A percentile compares a stretch with the other conserved stretches of the same genome.
These are phyloP conservation scores for Cyprinodon brontotheroides DNA, from an alignment of 2,113 vertebrate species.

Conservation along the genomic window DNA sequence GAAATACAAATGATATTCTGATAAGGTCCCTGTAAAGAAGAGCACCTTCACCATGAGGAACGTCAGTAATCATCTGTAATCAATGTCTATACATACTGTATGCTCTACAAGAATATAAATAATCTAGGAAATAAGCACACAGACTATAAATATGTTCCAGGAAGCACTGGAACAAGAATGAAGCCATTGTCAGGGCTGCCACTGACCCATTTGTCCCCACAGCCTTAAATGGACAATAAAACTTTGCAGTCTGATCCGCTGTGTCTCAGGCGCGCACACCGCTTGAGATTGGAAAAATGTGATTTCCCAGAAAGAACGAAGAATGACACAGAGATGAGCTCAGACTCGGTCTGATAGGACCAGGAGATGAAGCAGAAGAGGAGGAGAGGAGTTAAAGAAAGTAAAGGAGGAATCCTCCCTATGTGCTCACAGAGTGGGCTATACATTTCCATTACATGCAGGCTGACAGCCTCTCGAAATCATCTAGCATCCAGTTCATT, in stretches of 20 bases:
- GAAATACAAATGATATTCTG: too few species aligned
- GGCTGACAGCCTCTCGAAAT: constrained; percentile 63
- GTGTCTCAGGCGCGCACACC: not conserved
- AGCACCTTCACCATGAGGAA: too few species aligned
- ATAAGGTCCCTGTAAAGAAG: not conserved
- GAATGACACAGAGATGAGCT: constrained; percentile 35
- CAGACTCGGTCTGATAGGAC: constrained; percentile 27
- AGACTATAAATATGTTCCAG: not conserved
- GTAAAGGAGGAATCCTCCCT: constrained; percentile 15
- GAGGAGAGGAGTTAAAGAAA: not conserved
- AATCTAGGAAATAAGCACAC: not conserved
- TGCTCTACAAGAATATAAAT: not conserved
- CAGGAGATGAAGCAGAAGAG: not conserved
- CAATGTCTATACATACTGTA: not conserved
- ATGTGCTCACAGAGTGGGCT: constrained; percentile 11
- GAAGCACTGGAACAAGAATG: not conserved
- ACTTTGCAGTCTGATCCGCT: constrained; percentile 27
- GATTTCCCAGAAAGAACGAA: constrained; percentile 21
- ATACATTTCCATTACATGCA: constrained; percentile 61
- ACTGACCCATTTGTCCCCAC: constrained; percentile 7
- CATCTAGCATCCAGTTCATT: constrained; percentile 36
- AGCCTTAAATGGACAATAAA: constrained; percentile 33
- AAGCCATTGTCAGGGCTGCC: not conserved
- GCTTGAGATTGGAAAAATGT: constrained; percentile 33
- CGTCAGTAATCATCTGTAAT: not conserved